These are phyloP conservation scores for Caenorhabditis remanei DNA, from an alignment of 1,140 invertebrate genomes.

Conservation along the genomic window DNA sequence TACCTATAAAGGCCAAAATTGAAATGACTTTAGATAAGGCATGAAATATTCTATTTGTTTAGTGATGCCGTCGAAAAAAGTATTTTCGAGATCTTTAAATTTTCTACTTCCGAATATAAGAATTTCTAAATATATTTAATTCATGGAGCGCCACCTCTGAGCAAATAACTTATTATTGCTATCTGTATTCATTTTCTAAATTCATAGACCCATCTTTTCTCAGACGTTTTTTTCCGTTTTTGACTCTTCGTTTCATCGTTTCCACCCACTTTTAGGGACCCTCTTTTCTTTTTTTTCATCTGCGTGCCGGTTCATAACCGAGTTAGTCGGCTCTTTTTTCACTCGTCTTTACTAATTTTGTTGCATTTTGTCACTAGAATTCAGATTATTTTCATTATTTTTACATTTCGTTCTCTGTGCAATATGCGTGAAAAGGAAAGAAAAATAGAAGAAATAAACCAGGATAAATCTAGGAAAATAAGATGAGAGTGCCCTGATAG, in stretches of 20 bases:
- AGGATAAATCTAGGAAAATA: neutral
- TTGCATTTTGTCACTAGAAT: conserved; percentile 5
- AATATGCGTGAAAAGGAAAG: neutral
- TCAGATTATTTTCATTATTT: neutral
- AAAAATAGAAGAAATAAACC: neutral
- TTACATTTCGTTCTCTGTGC: neutral
- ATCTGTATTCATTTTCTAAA: conserved; percentile 3
- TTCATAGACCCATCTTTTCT: neutral
- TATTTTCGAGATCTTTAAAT: neutral
- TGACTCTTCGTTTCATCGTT: conserved; percentile 45
- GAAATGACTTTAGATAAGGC: too few species aligned
- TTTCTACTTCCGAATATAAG: neutral
- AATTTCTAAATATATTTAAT: neutral
- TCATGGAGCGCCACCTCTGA: neutral
- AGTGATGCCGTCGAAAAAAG: neutral
- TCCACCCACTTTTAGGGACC: neutral
- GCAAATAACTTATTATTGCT: neutral
- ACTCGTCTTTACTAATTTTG: conserved; percentile 34
- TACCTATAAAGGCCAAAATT: too few species aligned
- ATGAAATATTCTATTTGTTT: too few species aligned
- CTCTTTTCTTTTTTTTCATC: conserved; percentile 37
- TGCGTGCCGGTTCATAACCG: conserved; percentile 35
- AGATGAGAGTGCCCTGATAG: conserved; percentile 48
- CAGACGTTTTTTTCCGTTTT: conserved; percentile 37
- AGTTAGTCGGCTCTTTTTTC: conserved; percentile 30